Base-by-base conservation (phyloP, 2,113 vertebrate species). In the Hippoglossus stenolepis region DNA sequence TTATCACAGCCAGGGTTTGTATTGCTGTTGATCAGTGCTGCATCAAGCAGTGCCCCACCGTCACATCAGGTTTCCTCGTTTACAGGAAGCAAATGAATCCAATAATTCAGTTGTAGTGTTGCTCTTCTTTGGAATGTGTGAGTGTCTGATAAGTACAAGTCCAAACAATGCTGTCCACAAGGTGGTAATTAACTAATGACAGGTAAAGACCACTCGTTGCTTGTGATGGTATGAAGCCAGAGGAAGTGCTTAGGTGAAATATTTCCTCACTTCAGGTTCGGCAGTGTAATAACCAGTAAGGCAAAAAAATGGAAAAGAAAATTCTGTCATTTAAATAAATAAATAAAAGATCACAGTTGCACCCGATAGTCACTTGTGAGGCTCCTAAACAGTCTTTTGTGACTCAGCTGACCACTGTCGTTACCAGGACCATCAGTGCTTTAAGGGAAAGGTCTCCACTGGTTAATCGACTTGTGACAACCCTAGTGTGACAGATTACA, bases 101-200 rank as follows among this genome's bases (percentile, higher is more conserved):
- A 15, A 6, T 49, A 49, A 35, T 24, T 56, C 11, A 56, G n/a
- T 14, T 18, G 20, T 35, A 2, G 17, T 9, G n/a, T 17, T 26
- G 31, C 17, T 45, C 8, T 6, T 17, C 68, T 31, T 26, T 53
- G 47, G 40, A 43, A 43, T 43, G 40, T 13, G 11, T 12, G 40
- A 43, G 28, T 53, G 43, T 53, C 14, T 38, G 20, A 53, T 17
- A 14, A 62, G 61, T n/a, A 28, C 51, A 23, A 51, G 45, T 38
- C 31, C 59, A 61, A 23, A 26, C 40, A 49, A 56, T 23, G 40
- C 31, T 31, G 35, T 65, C 35, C 3, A 28, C 12, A 18, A 47
- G 40, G 21, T 65, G 62, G 28, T 35, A 6, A 67, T 67, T 31
- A 31, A 57, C 21, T 57, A 57, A 65, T 63, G n/a, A 63, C 47